These are phyloP conservation scores for Limnephilus auricula DNA, from an alignment of 2,888 invertebrate genomes.

Conservation along the genomic window DNA sequence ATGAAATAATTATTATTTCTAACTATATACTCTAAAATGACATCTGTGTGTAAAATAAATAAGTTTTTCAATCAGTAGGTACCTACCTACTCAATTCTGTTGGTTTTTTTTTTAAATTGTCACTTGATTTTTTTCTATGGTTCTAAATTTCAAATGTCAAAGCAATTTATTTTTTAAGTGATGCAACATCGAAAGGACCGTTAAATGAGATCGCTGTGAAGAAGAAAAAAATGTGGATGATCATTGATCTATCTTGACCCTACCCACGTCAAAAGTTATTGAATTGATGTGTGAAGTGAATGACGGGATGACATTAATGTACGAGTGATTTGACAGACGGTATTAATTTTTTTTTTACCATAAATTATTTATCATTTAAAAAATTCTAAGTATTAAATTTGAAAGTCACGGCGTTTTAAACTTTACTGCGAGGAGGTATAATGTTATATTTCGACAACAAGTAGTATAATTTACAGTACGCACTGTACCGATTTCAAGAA, in stretches of 20 bases:
- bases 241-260: neutral
- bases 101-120: neutral
- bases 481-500: neutral
- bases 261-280: slow-evolving; percentile 2
- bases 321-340: neutral
- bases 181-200: neutral
- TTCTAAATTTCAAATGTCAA: neutral
- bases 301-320: neutral
- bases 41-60: neutral
- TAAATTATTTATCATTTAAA: neutral
- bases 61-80: neutral
- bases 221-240: neutral
- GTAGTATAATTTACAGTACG: neutral
- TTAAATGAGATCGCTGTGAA: neutral
- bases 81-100: neutral
- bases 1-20: neutral
- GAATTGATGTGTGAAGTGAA: neutral
- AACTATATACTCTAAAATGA: neutral
- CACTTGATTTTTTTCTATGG: neutral
- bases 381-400: neutral
- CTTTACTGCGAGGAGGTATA: too few relatives aligned
- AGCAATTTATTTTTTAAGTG: neutral
- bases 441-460: too few relatives aligned
- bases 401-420: neutral
- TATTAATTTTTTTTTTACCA: neutral